Percentiles rank a stretch among this genome's conserved stretches.
Evolutionary conservation across 1,140 invertebrate species (phyloP).

Genomic region (Drosophila pectinifera): DNA sequence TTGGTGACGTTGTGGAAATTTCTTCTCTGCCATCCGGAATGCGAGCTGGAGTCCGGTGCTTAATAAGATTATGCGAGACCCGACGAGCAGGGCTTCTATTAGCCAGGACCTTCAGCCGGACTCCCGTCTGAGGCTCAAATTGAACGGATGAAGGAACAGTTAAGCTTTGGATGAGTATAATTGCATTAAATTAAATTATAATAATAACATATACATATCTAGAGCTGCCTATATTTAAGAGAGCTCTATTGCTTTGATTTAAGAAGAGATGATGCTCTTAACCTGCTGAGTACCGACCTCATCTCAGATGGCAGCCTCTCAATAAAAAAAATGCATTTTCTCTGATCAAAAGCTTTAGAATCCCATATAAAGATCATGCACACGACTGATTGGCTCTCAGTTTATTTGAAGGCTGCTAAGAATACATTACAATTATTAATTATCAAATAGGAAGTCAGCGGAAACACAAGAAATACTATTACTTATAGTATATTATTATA

Average conservation of each 20-base stretch:
- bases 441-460: too few species aligned
- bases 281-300: too few species aligned
- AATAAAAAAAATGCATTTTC: neutral
- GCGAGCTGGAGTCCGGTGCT: slow-evolving; percentile 9
- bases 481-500: too few species aligned
- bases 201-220: neutral
- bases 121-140: slow-evolving; percentile 23
- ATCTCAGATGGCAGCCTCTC: neutral
- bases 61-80: slow-evolving; percentile 56
- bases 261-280: neutral
- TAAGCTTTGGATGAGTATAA: slow-evolving; percentile 3
- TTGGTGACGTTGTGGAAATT: slow-evolving; percentile 70
- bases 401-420: neutral
- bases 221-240: neutral
- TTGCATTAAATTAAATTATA: neutral
- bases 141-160: slow-evolving; percentile 26
- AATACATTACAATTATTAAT: too few species aligned
- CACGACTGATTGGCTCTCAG: neutral
- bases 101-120: slow-evolving; percentile 12
- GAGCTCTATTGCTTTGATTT: neutral
- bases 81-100: slow-evolving; percentile 27
- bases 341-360: neutral
- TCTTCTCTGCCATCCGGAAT: slow-evolving; percentile 14
- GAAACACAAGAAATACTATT: neutral
- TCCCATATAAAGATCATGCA: neutral